A percentile compares a stretch with the other conserved stretches of the same genome.
These are phyloP conservation scores for Drosophila varians DNA, from an alignment of 1,140 invertebrate genomes.

Conservation along the genomic window DNA sequence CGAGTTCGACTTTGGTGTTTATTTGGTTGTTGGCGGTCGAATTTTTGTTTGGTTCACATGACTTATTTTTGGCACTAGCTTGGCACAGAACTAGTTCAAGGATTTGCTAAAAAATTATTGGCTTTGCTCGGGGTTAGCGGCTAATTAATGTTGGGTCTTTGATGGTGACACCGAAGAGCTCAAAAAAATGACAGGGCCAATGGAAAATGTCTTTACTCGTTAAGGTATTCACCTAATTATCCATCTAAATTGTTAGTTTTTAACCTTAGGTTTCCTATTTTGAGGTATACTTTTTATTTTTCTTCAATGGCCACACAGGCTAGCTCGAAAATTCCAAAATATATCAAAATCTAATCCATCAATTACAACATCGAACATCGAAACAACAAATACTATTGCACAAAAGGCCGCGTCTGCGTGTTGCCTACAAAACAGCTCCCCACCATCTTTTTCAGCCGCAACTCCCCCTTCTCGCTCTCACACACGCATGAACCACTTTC, in stretches of 20 bases:
- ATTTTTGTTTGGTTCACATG: slow-evolving; percentile 50
- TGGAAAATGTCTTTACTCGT: background rate
- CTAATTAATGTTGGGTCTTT: slow-evolving; percentile 29
- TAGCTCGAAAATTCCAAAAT: slow-evolving; percentile 30
- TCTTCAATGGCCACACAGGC: slow-evolving; percentile 8
- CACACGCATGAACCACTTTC: slow-evolving; percentile 71
- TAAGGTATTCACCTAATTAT: background rate
- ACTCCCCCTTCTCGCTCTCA: slow-evolving; percentile 1
- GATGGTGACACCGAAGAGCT: slow-evolving; percentile 13
- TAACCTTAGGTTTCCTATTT: too few species aligned
- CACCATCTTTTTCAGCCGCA: background rate
- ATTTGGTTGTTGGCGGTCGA: slow-evolving; percentile 55
- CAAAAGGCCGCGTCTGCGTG: slow-evolving; percentile 71
- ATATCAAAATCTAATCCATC: slow-evolving; percentile 73
- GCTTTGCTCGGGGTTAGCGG: slow-evolving; percentile 2
- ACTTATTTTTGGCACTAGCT: slow-evolving; percentile 60
- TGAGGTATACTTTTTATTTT: background rate
- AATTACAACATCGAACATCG: slow-evolving; percentile 68
- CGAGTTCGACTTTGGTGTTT: slow-evolving; percentile 67
- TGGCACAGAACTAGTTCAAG: slow-evolving; percentile 71
- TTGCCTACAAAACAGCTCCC: slow-evolving; percentile 54
- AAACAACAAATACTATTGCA: slow-evolving; percentile 49
- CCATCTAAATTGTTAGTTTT: too few species aligned
- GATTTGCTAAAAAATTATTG: slow-evolving; percentile 54
- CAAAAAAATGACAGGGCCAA: background rate